A percentile compares a stretch with the other conserved stretches of the same genome.
Evolutionary conservation across 2,113 vertebrate species (phyloP).

Genomic region (Patagioenas fasciata): DNA sequence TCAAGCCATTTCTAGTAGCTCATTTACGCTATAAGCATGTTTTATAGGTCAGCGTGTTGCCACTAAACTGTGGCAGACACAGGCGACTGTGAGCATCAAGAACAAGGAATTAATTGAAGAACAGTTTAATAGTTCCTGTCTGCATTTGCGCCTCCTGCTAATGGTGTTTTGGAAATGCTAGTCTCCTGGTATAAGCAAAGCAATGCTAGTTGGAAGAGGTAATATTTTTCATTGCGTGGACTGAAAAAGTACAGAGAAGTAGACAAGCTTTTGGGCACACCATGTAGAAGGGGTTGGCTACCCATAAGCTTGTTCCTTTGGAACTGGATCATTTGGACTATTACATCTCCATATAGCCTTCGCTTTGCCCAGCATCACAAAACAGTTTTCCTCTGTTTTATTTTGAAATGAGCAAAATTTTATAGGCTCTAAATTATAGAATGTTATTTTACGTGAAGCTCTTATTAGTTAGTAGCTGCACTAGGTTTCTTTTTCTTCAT

Average conservation of each 20-base stretch:
- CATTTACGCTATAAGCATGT: not conserved
- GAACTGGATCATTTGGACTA: not conserved
- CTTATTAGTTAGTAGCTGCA: not conserved
- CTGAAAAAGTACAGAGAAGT: not conserved
- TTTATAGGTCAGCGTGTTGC: not conserved
- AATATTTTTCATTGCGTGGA: not conserved
- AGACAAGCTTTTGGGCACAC: not conserved
- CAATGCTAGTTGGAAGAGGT: not conserved
- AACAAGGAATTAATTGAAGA: not conserved
- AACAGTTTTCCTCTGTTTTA: conserved; percentile 19
- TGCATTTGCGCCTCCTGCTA: not conserved
- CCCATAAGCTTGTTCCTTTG: not conserved
- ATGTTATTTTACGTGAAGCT: not conserved
- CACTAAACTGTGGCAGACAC: not conserved
- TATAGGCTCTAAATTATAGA: not conserved
- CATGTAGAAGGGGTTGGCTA: not conserved
- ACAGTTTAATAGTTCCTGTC: not conserved
- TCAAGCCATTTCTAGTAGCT: not conserved
- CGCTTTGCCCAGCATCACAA: not conserved
- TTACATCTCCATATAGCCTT: not conserved
- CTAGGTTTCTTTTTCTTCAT: conserved; percentile 44
- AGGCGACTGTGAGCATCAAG: not conserved
- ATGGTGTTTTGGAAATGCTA: not conserved
- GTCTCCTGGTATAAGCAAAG: not conserved
- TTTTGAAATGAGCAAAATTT: conserved; percentile 18